Evolutionary conservation across 2,797 vertebrate species (phyloP).

Genomic region (Hyperoplus lanceolatus): DNA sequence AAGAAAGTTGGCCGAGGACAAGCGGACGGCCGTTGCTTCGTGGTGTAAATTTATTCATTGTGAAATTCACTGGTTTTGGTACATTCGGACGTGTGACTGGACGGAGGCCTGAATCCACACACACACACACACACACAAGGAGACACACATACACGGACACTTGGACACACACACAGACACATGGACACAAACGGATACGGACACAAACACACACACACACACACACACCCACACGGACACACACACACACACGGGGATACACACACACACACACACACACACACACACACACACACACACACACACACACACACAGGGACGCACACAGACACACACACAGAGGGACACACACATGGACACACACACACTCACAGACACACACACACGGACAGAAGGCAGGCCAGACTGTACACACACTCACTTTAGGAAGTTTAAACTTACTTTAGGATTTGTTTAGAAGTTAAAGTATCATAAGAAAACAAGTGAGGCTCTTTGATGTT

Average conservation of each 20-base stretch:
- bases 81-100: constrained; percentile 78
- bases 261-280: too few species aligned
- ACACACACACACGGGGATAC: too few species aligned
- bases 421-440: constrained; percentile 37
- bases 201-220: too few species aligned
- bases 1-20: constrained; percentile 62
- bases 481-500: constrained; percentile 15
- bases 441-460: not conserved
- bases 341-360: too few species aligned
- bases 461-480: constrained; percentile 14
- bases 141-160: constrained; percentile 35
- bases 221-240: too few species aligned
- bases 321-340: too few species aligned
- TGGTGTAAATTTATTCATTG: constrained; percentile 83
- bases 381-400: constrained; percentile 71
- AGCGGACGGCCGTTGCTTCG: constrained; percentile 64
- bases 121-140: constrained; percentile 64
- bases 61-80: constrained; percentile 76
- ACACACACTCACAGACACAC: not conserved
- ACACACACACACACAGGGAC: too few species aligned
- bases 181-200: too few species aligned
- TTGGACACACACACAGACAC: not conserved
- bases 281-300: too few species aligned
- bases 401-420: constrained; percentile 60
- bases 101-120: constrained; percentile 69